A percentile compares a stretch with the other conserved stretches of the same genome.
phyloP scores from a whole-genome alignment of 2,888 invertebrate genomes.

The Dolichopus griseipennis region DNA sequence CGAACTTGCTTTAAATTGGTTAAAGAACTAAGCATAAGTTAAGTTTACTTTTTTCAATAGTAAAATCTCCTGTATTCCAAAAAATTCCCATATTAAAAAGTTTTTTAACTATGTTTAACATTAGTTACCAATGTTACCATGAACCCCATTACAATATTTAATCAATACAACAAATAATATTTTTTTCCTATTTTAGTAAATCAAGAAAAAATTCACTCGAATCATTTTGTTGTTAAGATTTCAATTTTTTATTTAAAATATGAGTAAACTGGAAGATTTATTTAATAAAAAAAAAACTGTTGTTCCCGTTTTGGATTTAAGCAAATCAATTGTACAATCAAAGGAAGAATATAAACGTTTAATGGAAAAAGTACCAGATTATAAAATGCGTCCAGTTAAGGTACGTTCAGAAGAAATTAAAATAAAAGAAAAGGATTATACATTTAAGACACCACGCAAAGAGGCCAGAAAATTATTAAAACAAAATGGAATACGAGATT shows the following conservation, averaged over 20 bases:
- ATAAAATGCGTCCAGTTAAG: conserved; percentile 80
- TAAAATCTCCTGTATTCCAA: too few species aligned
- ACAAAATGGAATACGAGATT: conserved; percentile 37
- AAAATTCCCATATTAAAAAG: too few species aligned
- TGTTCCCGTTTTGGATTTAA: conserved; percentile 74
- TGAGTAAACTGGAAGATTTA: conserved; percentile 71
- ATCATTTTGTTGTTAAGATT: too few species aligned
- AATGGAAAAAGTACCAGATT: conserved; percentile 81
- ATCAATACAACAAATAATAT: too few species aligned
- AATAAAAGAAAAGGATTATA: conserved; percentile 63
- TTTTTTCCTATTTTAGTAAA: too few species aligned
- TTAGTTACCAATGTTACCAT: too few species aligned
- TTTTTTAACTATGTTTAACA: too few species aligned
- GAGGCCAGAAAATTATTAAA: conserved; percentile 51
- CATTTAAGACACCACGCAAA: conserved; percentile 64
- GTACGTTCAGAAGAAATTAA: conserved; percentile 69
- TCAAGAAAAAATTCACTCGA: too few species aligned
- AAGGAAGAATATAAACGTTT: conserved; percentile 75
- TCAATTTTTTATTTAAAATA: conserved; percentile 20
- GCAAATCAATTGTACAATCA: conserved; percentile 65
- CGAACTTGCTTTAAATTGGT: too few species aligned
- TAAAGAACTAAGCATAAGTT: too few species aligned
- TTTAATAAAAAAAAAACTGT: conserved; percentile 77
- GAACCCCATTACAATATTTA: too few species aligned
- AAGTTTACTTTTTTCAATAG: too few species aligned